A percentile compares a stretch with the other conserved stretches of the same genome.
Conservation (phyloP, 2,888 invertebrate species). For the Argyra leucocephala region DNA sequence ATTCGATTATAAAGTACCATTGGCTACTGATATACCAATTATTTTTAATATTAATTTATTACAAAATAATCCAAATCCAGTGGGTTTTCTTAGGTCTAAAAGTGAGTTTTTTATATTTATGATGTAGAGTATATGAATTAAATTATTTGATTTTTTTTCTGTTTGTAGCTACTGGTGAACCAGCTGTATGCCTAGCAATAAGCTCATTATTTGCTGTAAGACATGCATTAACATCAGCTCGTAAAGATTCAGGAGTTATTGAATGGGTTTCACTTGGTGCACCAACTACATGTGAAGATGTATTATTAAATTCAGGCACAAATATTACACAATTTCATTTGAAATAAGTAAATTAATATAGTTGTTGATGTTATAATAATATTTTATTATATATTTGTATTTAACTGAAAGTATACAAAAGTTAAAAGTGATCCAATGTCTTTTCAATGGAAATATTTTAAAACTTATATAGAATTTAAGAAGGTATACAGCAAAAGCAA, state of each 20-base stretch:
- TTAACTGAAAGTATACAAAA: too few relatives aligned
- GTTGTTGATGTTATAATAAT: too few relatives aligned
- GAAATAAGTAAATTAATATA: neutral
- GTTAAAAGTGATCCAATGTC: too few relatives aligned
- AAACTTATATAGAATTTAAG: too few relatives aligned
- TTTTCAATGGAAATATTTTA: too few relatives aligned
- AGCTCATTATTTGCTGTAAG: constrained; percentile 45
- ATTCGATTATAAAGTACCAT: constrained; percentile 72
- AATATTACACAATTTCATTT: constrained; percentile 7
- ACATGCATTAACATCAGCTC: constrained; percentile 47
- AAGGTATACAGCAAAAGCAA: too few relatives aligned
- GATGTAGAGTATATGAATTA: neutral
- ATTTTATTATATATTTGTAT: too few relatives aligned
- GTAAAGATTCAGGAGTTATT: constrained; percentile 43
- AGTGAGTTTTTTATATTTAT: constrained; percentile 43
- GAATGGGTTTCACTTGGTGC: constrained; percentile 42
- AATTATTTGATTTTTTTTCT: neutral
- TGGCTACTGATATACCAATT: constrained; percentile 66
- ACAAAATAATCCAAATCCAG: constrained; percentile 54
- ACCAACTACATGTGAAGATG: constrained; percentile 33
- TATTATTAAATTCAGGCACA: constrained; percentile 31
- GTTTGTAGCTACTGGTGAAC: constrained; percentile 35
- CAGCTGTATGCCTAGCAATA: constrained; percentile 31
- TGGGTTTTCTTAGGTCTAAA: constrained; percentile 65
- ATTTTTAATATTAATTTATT: constrained; percentile 63